A percentile compares a stretch with the other conserved stretches of the same genome.
phyloP scores from a whole-genome alignment of 2,113 vertebrate genomes.

The Chamaetylas fuelleborni region DNA sequence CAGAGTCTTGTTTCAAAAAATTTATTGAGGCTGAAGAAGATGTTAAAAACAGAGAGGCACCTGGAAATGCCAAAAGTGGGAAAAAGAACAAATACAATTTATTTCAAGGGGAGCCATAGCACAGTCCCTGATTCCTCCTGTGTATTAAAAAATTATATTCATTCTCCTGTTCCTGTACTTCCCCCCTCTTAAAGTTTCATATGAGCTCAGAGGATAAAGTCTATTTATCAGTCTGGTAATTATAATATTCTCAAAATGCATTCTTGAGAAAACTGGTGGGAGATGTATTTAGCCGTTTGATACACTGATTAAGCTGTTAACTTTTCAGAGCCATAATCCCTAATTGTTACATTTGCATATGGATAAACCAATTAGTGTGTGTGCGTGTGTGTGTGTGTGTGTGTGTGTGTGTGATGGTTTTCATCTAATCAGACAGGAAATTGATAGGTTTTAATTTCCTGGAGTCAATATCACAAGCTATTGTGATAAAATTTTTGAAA shows the following conservation, averaged over 20 bases:
- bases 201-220: conserved; percentile 4
- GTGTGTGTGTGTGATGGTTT: not conserved
- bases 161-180: not conserved
- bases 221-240: conserved; percentile 42
- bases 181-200: not conserved
- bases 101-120: not conserved
- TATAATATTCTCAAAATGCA: not conserved
- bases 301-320: conserved; percentile 1
- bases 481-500: not conserved
- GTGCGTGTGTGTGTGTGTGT: not conserved
- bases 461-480: not conserved
- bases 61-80: conserved; percentile 28
- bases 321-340: not conserved
- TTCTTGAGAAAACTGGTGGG: conserved; percentile 7
- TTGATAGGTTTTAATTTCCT: conserved; percentile 37
- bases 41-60: conserved; percentile 62
- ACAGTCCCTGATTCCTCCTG: not conserved
- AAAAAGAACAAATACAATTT: conserved; percentile 29
- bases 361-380: not conserved
- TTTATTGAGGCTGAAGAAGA: conserved; percentile 51
- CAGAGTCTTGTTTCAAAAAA: conserved; percentile 51
- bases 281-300: not conserved
- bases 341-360: not conserved
- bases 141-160: not conserved
- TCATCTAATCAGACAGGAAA: not conserved